A percentile compares a stretch with the other conserved stretches of the same genome.
These are phyloP conservation scores for Meda fulgida DNA, from an alignment of 2,797 vertebrate genomes.

Conservation along the genomic window DNA sequence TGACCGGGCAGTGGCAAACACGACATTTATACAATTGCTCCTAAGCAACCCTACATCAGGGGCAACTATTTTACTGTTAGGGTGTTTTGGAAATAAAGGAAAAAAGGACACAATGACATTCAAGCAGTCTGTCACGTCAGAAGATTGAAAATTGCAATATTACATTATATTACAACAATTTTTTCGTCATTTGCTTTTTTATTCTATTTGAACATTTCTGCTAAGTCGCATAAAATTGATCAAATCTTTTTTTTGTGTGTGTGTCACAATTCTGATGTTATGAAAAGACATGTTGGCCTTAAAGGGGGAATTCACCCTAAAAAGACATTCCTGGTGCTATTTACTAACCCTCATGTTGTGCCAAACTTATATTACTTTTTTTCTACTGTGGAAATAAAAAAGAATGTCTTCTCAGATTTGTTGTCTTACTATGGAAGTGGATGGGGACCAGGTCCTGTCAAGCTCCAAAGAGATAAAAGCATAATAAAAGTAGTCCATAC, in stretches of 20 bases:
- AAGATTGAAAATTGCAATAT: neutral
- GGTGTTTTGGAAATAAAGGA: conserved; percentile 5
- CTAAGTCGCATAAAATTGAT: neutral
- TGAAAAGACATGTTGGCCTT: neutral
- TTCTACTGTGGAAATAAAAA: neutral
- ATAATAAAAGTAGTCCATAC: neutral
- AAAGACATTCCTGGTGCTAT: neutral
- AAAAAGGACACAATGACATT: neutral
- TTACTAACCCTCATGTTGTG: neutral
- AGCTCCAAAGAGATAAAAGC: neutral
- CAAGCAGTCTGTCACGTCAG: neutral
- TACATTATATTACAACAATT: too few relatives aligned
- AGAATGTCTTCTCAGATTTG: neutral
- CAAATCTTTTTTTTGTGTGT: too few relatives aligned
- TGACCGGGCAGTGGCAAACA: neutral
- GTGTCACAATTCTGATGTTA: neutral
- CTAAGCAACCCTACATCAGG: neutral
- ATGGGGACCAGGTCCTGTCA: neutral
- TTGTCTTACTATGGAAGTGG: neutral
- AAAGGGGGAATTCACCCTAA: neutral
- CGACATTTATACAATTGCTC: neutral
- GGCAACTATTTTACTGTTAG: neutral
- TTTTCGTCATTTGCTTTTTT: neutral
- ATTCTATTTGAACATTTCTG: neutral
- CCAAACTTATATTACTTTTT: neutral